Percentiles rank a stretch among this genome's conserved stretches.
phyloP scores from a whole-genome alignment of 2,113 vertebrate genomes.

The Anolis sagrei region DNA sequence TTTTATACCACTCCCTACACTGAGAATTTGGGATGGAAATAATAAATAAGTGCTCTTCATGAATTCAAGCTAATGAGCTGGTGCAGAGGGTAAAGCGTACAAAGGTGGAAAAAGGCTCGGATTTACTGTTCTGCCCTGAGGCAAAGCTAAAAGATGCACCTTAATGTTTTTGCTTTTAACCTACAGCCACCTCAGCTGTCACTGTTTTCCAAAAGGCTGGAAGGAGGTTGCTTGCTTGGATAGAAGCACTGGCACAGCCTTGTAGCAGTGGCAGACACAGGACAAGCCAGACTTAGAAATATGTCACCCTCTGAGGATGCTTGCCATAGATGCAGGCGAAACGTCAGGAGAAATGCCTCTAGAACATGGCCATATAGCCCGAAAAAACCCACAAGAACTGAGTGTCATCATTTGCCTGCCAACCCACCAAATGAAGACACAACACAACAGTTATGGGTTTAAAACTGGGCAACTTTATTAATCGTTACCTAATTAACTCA shows the following conservation, averaged over 20 bases:
- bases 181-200: background rate
- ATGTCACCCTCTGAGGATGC: too few relatives aligned
- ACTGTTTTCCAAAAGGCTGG: background rate
- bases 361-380: too few relatives aligned
- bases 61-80: background rate
- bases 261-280: background rate
- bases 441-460: too few relatives aligned
- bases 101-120: background rate
- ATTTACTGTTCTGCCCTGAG: background rate
- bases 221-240: background rate
- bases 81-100: background rate
- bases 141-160: constrained; percentile 7
- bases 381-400: too few relatives aligned
- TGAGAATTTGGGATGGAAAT: background rate
- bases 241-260: background rate
- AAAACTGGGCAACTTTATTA: too few relatives aligned
- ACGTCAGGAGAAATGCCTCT: too few relatives aligned
- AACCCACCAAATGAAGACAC: too few relatives aligned
- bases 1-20: background rate
- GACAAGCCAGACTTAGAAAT: background rate
- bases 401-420: too few relatives aligned
- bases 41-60: constrained; percentile 17
- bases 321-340: too few relatives aligned
- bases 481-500: too few relatives aligned
- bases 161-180: constrained; percentile 10